A percentile compares a stretch with the other conserved stretches of the same genome.
These are phyloP conservation scores for Rhincodon typus DNA, from an alignment of 2,797 vertebrate species.

Conservation along the genomic window DNA sequence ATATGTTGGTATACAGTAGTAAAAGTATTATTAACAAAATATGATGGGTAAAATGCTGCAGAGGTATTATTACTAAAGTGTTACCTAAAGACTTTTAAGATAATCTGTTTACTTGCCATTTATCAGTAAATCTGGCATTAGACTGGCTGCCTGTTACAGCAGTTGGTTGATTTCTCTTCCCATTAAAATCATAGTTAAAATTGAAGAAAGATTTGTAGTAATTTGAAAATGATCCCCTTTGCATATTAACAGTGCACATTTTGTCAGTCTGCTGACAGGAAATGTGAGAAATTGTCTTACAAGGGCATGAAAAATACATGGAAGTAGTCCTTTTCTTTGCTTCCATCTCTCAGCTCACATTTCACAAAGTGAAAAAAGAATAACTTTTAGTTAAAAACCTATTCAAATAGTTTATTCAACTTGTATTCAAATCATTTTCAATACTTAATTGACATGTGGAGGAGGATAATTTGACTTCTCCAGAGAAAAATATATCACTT, in stretches of 20 bases:
- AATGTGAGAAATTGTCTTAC: not conserved
- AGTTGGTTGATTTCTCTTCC: not conserved
- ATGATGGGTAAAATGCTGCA: not conserved
- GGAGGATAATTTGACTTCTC: not conserved
- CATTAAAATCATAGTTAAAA: not conserved
- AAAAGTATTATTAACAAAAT: not conserved
- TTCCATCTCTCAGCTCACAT: not conserved
- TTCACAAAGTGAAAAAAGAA: not conserved
- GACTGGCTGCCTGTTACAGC: not conserved
- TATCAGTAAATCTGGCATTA: not conserved
- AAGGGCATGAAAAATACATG: not conserved
- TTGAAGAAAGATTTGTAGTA: not conserved
- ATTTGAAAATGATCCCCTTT: not conserved
- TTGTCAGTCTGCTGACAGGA: not conserved
- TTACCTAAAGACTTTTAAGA: not conserved
- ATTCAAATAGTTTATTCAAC: not conserved
- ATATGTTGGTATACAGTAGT: not conserved
- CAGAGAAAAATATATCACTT: not conserved
- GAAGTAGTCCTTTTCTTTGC: not conserved
- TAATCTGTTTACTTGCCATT: not conserved
- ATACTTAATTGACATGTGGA: not conserved
- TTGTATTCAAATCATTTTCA: conserved; percentile 5
- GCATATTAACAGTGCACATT: not conserved
- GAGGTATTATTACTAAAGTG: not conserved
- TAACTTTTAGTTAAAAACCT: not conserved